A percentile compares a stretch with the other conserved stretches of the same genome.
Evolutionary conservation across 2,888 invertebrate genomes (phyloP).

Genomic region (Pantelozetes paolii): DNA sequence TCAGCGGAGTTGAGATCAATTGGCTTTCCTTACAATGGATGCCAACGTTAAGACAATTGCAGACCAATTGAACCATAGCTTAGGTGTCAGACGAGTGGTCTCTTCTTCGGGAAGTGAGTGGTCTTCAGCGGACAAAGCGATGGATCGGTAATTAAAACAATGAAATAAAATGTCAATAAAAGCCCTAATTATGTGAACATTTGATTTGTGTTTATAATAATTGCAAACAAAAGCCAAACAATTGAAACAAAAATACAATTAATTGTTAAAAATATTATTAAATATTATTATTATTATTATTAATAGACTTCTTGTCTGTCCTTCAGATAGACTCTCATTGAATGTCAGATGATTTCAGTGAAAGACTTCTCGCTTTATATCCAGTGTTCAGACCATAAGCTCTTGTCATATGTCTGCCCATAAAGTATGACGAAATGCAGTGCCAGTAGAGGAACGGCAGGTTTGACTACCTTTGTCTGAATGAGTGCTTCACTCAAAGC

Average conservation of each 20-base stretch:
- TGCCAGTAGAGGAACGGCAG: background rate
- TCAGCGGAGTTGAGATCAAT: background rate
- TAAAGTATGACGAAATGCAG: background rate
- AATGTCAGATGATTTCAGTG: constrained; percentile 11
- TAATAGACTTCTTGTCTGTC: background rate
- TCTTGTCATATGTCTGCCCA: background rate
- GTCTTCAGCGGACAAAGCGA: too few relatives aligned
- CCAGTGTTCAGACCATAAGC: background rate
- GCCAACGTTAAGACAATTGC: constrained; percentile 8
- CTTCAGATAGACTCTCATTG: background rate
- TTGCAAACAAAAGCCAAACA: background rate
- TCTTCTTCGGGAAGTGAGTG: too few relatives aligned
- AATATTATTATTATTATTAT: constrained; percentile 4
- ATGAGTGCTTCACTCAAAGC: too few relatives aligned
- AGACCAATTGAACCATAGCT: background rate
- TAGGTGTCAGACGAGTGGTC: background rate
- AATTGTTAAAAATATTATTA: background rate
- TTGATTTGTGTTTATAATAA: background rate
- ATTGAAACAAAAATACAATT: background rate
- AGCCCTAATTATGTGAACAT: background rate
- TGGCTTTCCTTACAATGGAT: constrained; percentile 7
- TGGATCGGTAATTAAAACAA: too few relatives aligned
- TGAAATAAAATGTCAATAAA: background rate
- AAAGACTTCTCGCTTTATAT: background rate
- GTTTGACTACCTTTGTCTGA: too few relatives aligned